Evolutionary conservation across 1,140 invertebrate species (phyloP), one percentile per base, ranked within the genome.

Genomic region (Lithobius niger): DNA sequence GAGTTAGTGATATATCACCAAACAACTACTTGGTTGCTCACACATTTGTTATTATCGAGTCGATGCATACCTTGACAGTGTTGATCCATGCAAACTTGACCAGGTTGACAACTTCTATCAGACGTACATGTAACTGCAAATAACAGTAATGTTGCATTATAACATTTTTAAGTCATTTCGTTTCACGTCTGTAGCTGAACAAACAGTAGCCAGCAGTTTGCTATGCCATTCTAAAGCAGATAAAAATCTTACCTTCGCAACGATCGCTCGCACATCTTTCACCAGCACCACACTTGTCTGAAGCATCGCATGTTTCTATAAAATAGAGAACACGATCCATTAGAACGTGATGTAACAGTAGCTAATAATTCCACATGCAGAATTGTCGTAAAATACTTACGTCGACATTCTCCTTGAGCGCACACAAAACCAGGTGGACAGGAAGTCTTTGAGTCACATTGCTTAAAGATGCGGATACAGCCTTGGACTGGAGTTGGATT

Each of bases 401-500:
- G 60, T 31, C 58, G 36, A 27, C 64, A 66, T 21, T 61, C 36
- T 36, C 59, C 58, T 26, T 56, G 55, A 18, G 57, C 22, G 44
- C 65, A 66, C 27, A 51, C 52, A 24, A 63, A 55, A 28, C 64
- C 62, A 16, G 42, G 44, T 31, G 65, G 62, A 59, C 65, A 66
- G n/a, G 55, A 51, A 16, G 26, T 49, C 27, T 51, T 50, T 25
- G 77, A 74, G 42, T 75, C 76, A 64, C 88, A 91, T 6, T 72
- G 64, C 31, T 70, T 73, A 15, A 83, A 80, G 54, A 85, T 79
- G 61, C 89, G 71, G 13, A 89, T 80, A 65, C 89, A 94, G 1
- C 88, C 88, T 71, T 92, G 83, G 65, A 89, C 77, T 2, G 89
- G 80, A n/a, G 81, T 84, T n/a, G 87, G 88, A 62, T 84, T 86